Percentiles rank a stretch among this genome's conserved stretches.
These are phyloP conservation scores for Mongoloraphidia duomilia DNA, from an alignment of 2,888 invertebrate species.

Conservation along the genomic window DNA sequence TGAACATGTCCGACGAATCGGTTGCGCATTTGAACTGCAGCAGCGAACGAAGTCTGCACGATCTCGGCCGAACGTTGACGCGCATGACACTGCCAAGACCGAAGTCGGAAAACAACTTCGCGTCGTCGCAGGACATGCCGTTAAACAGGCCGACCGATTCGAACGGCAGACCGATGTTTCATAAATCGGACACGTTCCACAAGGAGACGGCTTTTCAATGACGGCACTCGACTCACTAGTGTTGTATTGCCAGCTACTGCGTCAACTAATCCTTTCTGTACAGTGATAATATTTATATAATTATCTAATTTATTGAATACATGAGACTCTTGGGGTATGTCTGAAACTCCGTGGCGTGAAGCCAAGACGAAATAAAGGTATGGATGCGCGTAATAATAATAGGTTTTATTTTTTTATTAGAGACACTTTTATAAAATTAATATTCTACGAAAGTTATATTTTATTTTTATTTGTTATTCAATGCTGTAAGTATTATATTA, in stretches of 20 bases:
- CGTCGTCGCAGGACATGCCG: conserved; percentile 39
- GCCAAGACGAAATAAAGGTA: no score
- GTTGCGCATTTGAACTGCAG: conserved; percentile 29
- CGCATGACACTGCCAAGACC: conserved; percentile 60
- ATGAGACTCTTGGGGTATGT: no score
- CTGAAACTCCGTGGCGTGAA: no score
- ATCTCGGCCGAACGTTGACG: conserved; percentile 56
- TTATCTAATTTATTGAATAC: no score
- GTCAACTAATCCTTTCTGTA: conserved; percentile 1
- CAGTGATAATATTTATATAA: not conserved
- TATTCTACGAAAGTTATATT: no score
- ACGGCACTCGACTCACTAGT: conserved; percentile 59
- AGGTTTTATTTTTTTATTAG: no score
- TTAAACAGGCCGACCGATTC: conserved; percentile 32
- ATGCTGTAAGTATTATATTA: no score
- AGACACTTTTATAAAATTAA: no score
- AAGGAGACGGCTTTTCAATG: conserved; percentile 53
- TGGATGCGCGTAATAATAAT: no score
- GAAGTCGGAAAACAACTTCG: conserved; percentile 73
- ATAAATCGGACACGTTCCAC: conserved; percentile 68
- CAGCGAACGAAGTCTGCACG: conserved; percentile 32
- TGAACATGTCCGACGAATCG: conserved; percentile 62
- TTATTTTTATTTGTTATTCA: no score
- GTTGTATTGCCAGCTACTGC: conserved; percentile 8
- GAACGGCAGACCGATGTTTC: conserved; percentile 46